A percentile compares a stretch with the other conserved stretches of the same genome.
phyloP scores from a whole-genome alignment of 2,888 invertebrate species.

The Blomia tropicalis region DNA sequence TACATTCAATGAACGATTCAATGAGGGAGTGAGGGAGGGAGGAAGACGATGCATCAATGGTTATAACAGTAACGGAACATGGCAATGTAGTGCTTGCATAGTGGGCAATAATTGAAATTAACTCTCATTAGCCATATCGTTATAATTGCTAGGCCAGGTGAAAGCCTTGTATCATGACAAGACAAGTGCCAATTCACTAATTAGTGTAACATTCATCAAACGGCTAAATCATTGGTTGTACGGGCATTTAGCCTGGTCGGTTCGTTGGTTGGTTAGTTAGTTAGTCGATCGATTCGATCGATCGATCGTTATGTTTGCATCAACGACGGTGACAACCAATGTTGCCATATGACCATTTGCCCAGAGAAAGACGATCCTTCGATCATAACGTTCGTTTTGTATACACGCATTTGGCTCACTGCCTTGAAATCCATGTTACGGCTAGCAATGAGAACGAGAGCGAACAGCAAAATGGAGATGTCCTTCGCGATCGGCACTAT shows the following conservation, averaged over 20 bases:
- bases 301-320: too few species aligned
- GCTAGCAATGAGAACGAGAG: background rate
- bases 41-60: too few species aligned
- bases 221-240: conserved; percentile 14
- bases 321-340: background rate
- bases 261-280: background rate
- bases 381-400: too few species aligned
- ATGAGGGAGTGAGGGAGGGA: background rate
- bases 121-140: background rate
- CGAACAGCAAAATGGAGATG: background rate
- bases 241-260: background rate
- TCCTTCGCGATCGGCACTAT: background rate
- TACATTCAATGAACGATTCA: background rate
- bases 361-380: background rate
- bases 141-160: background rate
- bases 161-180: background rate
- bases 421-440: too few species aligned
- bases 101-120: background rate
- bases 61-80: too few species aligned
- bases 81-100: background rate
- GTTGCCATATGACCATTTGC: background rate
- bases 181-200: conserved; percentile 11
- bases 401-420: too few species aligned
- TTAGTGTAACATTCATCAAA: too few species aligned
- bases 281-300: too few species aligned